Conservation (phyloP, 2,888 invertebrate species). For the Nomada fucata region DNA sequence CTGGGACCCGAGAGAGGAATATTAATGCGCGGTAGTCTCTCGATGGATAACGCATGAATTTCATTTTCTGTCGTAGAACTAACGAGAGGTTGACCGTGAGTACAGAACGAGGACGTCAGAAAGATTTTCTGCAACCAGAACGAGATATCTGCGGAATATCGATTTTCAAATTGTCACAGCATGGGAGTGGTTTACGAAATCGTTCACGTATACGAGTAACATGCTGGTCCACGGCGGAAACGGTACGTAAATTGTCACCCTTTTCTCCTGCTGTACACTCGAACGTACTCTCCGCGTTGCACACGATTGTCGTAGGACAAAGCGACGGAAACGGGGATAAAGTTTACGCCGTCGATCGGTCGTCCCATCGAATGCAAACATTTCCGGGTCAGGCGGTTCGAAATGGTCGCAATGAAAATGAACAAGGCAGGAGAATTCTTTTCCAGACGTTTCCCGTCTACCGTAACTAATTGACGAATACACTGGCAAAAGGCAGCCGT, state of each 20-base stretch:
- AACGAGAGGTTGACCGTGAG: constrained; percentile 53
- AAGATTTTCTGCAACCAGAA: constrained; percentile 29
- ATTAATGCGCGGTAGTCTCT: constrained; percentile 34
- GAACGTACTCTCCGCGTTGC: too few species aligned
- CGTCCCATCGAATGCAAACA: not conserved
- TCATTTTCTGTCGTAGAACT: constrained; percentile 63
- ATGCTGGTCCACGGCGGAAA: constrained; percentile 27
- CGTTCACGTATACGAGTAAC: constrained; percentile 23
- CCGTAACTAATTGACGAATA: constrained; percentile 42
- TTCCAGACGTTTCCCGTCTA: not conserved
- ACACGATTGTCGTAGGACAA: not conserved
- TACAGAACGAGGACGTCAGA: constrained; percentile 28
- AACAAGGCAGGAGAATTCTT: not conserved
- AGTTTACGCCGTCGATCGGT: not conserved
- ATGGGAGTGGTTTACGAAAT: constrained; percentile 15
- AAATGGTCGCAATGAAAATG: not conserved
- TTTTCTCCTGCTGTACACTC: not conserved
- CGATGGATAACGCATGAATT: constrained; percentile 70
- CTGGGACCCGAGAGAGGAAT: constrained; percentile 28
- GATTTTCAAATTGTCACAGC: constrained; percentile 23
- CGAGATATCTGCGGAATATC: constrained; percentile 38
- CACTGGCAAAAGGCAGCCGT: constrained; percentile 29
- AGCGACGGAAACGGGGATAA: constrained; percentile 22
- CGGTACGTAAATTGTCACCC: constrained; percentile 45
- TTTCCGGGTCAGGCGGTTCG: not conserved